phyloP scores from a whole-genome alignment of 2,113 vertebrate genomes.

The Ceuthmochares aereus region DNA sequence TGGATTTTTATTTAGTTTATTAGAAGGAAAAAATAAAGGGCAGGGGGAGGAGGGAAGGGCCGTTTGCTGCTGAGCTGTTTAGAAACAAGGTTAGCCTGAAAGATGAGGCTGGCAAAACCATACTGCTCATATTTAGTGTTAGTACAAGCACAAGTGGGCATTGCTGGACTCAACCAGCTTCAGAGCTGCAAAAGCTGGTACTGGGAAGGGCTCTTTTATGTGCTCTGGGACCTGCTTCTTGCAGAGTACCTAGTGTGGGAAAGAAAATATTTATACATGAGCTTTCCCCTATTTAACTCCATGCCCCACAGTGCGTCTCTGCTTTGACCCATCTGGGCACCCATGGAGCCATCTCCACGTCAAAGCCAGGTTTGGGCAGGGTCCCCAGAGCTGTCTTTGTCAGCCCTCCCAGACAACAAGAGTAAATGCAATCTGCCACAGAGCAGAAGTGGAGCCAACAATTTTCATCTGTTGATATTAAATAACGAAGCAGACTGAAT shows the following conservation, averaged over 20 bases:
- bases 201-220: neutral
- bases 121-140: neutral
- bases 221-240: neutral
- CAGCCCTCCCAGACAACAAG: neutral
- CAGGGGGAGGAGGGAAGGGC: accelerated
- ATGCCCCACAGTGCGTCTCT: neutral
- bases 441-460: neutral
- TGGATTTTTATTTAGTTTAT: neutral
- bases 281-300: neutral
- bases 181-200: neutral
- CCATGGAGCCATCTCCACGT: neutral
- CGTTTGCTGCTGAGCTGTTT: neutral
- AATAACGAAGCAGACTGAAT: neutral
- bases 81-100: neutral
- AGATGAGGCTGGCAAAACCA: neutral
- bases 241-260: neutral
- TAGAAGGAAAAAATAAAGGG: neutral
- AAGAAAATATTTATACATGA: neutral
- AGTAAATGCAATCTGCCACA: neutral
- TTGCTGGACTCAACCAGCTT: neutral
- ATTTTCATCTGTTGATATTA: neutral
- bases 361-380: neutral
- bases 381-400: neutral
- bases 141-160: neutral
- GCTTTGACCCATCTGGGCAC: neutral